Evolutionary conservation across 2,113 vertebrate genomes (phyloP).

Genomic region (Rhynchomys soricoides): DNA sequence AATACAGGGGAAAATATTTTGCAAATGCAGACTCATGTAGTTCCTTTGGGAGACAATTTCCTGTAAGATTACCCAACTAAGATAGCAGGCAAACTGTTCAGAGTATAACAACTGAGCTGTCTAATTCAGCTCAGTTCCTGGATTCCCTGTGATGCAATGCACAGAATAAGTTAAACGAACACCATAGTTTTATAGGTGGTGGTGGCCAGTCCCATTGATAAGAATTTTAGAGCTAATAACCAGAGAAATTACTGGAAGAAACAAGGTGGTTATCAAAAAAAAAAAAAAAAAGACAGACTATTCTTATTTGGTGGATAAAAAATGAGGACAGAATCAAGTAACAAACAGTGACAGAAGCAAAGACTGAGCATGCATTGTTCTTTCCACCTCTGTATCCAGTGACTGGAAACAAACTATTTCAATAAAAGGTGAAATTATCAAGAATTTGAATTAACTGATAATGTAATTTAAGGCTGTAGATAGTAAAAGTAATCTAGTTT

Average conservation of each 20-base stretch:
- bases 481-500: not conserved
- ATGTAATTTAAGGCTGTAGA: not conserved
- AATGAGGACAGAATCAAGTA: not conserved
- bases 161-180: fast-evolving
- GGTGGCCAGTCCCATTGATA: fast-evolving
- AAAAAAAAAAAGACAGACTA: not conserved
- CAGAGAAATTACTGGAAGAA: not conserved
- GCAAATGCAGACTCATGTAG: not conserved
- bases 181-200: not conserved
- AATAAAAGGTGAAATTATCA: not conserved
- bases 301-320: not conserved
- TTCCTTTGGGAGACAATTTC: not conserved
- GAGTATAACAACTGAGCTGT: not conserved
- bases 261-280: not conserved
- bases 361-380: fast-evolving
- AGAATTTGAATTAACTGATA: not conserved
- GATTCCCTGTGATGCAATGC: not conserved
- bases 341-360: not conserved
- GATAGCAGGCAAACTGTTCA: not conserved
- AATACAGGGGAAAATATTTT: not conserved
- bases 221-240: not conserved
- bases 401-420: not conserved
- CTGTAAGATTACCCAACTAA: not conserved
- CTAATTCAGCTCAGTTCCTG: not conserved
- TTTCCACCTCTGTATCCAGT: not conserved